Base-by-base conservation (phyloP, 92 coral and sea anemone genomes). In the Virgularia gustaviana region DNA sequence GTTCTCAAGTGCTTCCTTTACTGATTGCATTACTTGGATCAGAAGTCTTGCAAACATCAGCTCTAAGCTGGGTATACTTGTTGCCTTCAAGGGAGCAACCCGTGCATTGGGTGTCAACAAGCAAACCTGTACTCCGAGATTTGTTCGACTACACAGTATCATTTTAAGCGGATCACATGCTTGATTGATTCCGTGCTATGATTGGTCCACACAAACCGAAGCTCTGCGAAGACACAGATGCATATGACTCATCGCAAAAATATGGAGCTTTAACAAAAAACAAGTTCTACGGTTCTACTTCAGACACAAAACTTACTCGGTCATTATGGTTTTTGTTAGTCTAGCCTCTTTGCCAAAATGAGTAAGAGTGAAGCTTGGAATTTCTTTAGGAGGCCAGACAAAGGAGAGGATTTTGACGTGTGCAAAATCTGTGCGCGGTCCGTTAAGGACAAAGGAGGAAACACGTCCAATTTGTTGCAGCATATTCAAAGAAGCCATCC, bases 81-180 rank as follows among this genome's bases (percentile, higher is more conserved):
- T 12, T 61, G 31, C 58, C 49, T 28, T 42, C 6, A 78, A 4
- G 12, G 83, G 77, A 8, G 78, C 83, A 5, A 78, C 83, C 42
- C 83, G 51, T 12, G 59, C 57, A 58, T 78, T 70, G 43, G 67
- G 52, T 25, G 79, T 32, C 28, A 51, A 11, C 57, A 51, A 20
- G 22, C 57, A 1, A 20, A 51, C 57, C 24, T 15, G 28, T 20
- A 32, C 22, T 51, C 57, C 57, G 9, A 3, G 28, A 20, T 11
- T 1, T 11, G 28, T 16, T 51, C 12, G 1, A 51, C 28, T 6
- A 32, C 57, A 13, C 57, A 4, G 28, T 51, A 51, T 2, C 28
- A 27, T 20, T 27, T 10, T 33, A 39, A 39, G 45, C 45, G 45
- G 45, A 39, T 39, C 45, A 39, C 45, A 39, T 15, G 45, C 45